Base-by-base conservation (phyloP, 1,140 invertebrate species). In the Calephelis virginiensis region DNA sequence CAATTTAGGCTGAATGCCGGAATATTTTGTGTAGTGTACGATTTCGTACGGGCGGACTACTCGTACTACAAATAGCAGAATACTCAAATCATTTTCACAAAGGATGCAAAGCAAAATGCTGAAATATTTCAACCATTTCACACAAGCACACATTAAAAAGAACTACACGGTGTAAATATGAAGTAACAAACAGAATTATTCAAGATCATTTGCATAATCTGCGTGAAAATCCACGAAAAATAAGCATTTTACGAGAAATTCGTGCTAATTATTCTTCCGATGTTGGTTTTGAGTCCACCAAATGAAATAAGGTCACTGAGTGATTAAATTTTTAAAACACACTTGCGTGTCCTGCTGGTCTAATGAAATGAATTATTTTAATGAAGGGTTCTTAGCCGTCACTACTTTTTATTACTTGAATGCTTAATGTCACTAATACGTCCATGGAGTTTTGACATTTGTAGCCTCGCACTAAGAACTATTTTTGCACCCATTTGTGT, bases 291-390 rank as follows among this genome's bases (percentile, higher is more conserved):
- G 70, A 50, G 53, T 67, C 72, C 68, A 68, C 70, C 14, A 70
- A 72, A 76, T 72, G 67, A 70, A 76, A 76, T 76, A 74, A 74
- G 75, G 72, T 74, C 75, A 71, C 40, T 61, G 67, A 68, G 70
- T 76, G 69, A 76, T 74, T 69, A 68, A 74, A 76, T 76, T 76
- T 73, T 74, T 68, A 74, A 74, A 76, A 72, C 75, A 76, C 64
- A 76, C 72, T 72, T 74, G 72, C 72, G 70, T 76, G 75, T 72
- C 72, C 66, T 66, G 61, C 63, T 62, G 69, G 65, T 67, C 69
- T 76, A 76, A 76, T 76, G 72, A 76, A 74, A 76, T 74, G 68
- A 74, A 76, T 74, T 74, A 74, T 76, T 76, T 70, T 76, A 76
- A 76, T 74, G 70, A 74, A 76, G 69, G 74, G 73, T 70, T 64